Evolutionary conservation across 2,888 invertebrate species (phyloP).

Genomic region (Criorhina ranunculi): DNA sequence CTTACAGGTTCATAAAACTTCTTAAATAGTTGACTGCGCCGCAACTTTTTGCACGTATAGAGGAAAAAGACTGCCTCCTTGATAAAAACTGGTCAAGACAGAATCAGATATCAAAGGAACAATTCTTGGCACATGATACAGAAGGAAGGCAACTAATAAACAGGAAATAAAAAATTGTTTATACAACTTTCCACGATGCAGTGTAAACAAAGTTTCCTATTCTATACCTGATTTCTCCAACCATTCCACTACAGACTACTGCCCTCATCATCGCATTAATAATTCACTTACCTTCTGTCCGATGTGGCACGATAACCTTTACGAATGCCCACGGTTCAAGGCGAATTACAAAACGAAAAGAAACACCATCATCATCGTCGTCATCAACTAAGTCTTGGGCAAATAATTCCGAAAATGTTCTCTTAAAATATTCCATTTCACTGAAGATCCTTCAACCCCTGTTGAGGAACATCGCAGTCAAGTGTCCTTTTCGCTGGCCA

Average conservation of each 20-base stretch:
- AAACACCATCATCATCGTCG: constrained; percentile 26
- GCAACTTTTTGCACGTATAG: no score
- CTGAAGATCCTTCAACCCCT: constrained; percentile 1
- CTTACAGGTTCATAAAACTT: no score
- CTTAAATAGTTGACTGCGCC: no score
- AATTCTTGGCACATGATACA: no score
- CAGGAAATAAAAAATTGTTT: no score
- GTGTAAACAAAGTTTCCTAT: constrained; percentile 28
- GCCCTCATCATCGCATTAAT: constrained; percentile 21
- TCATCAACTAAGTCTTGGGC: constrained; percentile 41
- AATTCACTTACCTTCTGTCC: constrained; percentile 44
- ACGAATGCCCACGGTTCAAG: constrained; percentile 19
- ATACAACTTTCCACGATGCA: not conserved
- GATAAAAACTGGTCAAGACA: no score
- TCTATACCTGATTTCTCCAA: constrained; percentile 12
- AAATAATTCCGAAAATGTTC: constrained; percentile 51
- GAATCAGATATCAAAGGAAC: no score
- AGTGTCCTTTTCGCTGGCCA: constrained; percentile 17
- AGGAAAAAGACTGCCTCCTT: no score
- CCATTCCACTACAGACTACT: constrained; percentile 9
- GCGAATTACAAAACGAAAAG: constrained; percentile 20
- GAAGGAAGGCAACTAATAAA: no score
- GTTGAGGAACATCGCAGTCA: not conserved
- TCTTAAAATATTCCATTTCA: constrained; percentile 64
- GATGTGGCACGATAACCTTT: constrained; percentile 36